A percentile compares a stretch with the other conserved stretches of the same genome.
Conservation (phyloP, 2,888 invertebrate genomes). For the Rhagium mordax region DNA sequence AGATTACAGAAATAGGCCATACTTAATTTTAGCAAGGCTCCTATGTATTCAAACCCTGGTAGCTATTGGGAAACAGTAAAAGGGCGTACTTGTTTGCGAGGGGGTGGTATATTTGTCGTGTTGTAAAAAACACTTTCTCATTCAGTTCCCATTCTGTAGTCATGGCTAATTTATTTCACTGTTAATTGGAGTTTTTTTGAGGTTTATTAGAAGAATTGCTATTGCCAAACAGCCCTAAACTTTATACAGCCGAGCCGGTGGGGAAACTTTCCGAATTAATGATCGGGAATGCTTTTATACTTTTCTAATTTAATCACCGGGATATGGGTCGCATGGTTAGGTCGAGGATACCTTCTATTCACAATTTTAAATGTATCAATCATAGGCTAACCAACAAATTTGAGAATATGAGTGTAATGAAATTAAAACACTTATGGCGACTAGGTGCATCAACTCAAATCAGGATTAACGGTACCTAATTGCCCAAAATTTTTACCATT, state of each 20-base stretch:
- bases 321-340: no score
- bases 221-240: conserved; percentile 1
- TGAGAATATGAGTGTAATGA: no score
- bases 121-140: conserved; percentile 33
- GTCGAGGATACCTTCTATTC: no score
- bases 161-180: conserved; percentile 29
- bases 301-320: neutral
- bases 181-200: conserved; percentile 18
- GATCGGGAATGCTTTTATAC: neutral
- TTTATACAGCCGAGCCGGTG: neutral
- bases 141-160: conserved; percentile 24
- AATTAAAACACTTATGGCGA: no score
- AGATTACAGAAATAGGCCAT: conserved; percentile 2
- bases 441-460: no score
- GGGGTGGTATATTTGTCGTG: conserved; percentile 16
- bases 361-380: no score
- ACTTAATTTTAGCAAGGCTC: conserved; percentile 10
- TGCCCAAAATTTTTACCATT: no score
- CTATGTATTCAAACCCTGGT: conserved; percentile 25
- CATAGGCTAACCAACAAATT: no score
- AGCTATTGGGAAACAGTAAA: conserved; percentile 32
- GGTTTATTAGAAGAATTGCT: conserved; percentile 8
- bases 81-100: conserved; percentile 30
- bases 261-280: neutral
- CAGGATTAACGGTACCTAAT: no score